Percentiles rank a stretch among this genome's conserved stretches.
Evolutionary conservation across 2,888 invertebrate species (phyloP).

Genomic region (Brachyptera putata): DNA sequence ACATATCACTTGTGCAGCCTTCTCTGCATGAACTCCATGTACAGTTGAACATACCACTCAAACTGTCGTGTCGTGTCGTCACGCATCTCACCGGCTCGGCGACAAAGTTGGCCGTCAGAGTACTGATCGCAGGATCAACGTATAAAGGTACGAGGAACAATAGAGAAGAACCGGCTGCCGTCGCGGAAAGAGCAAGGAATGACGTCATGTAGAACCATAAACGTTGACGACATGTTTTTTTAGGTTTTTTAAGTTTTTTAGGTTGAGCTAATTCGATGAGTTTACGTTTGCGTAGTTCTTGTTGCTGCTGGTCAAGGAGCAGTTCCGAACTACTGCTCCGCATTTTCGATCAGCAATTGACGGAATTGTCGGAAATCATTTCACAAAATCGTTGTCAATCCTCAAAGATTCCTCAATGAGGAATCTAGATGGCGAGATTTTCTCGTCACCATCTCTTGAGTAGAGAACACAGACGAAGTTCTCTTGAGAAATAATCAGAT

Average conservation of each 20-base stretch:
- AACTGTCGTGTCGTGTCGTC: conserved; percentile 64
- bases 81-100: conserved; percentile 68
- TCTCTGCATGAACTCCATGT: conserved; percentile 77
- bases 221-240: conserved; percentile 61
- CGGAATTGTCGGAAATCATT: not conserved
- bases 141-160: conserved; percentile 70
- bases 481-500: no score
- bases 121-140: conserved; percentile 63
- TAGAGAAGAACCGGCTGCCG: conserved; percentile 66
- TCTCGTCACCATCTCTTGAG: not conserved
- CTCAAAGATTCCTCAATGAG: not conserved
- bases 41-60: conserved; percentile 70
- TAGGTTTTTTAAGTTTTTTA: conserved; percentile 45
- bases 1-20: conserved; percentile 75
- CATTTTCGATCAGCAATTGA: conserved; percentile 50
- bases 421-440: not conserved
- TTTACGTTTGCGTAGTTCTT: conserved; percentile 61
- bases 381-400: not conserved
- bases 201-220: conserved; percentile 67
- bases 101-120: conserved; percentile 60
- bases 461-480: not conserved
- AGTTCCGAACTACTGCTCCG: conserved; percentile 74
- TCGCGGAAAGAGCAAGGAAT: conserved; percentile 63
- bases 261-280: conserved; percentile 53
- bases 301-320: conserved; percentile 70